Conservation (phyloP, 2,888 invertebrate genomes). For the Alentia gelatinosa region DNA sequence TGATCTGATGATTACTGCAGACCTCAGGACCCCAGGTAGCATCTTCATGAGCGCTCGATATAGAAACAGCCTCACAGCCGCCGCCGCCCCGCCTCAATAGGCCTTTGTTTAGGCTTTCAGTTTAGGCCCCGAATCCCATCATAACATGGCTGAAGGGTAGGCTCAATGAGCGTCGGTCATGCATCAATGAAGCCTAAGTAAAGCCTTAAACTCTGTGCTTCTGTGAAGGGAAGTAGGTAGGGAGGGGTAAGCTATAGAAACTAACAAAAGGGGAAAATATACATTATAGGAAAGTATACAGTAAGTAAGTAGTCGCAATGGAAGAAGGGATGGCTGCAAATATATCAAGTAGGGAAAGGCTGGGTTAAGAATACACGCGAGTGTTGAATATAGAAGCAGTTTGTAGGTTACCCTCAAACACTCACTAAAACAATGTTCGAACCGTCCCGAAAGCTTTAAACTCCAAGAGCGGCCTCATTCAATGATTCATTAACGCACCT, state of each 20-base stretch:
- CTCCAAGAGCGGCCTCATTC: background rate
- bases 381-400: background rate
- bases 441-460: background rate
- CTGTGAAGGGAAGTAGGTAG: background rate
- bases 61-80: background rate
- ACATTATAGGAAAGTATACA: background rate
- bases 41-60: background rate
- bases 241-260: background rate
- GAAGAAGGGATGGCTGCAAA: background rate
- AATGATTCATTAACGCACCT: background rate
- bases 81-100: background rate
- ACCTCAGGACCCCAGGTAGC: background rate
- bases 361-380: no score
- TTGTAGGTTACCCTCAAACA: background rate
- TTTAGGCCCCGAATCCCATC: constrained; percentile 27
- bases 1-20: background rate
- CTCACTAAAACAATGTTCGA: background rate
- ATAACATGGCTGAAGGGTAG: background rate
- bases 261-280: background rate
- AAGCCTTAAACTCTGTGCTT: no score
- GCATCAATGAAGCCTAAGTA: background rate
- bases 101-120: background rate
- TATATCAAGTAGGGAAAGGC: no score
- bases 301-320: background rate
- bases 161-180: background rate